Evolutionary conservation across 2,797 vertebrate genomes (phyloP).

Genomic region (Urophycis tenuis): DNA sequence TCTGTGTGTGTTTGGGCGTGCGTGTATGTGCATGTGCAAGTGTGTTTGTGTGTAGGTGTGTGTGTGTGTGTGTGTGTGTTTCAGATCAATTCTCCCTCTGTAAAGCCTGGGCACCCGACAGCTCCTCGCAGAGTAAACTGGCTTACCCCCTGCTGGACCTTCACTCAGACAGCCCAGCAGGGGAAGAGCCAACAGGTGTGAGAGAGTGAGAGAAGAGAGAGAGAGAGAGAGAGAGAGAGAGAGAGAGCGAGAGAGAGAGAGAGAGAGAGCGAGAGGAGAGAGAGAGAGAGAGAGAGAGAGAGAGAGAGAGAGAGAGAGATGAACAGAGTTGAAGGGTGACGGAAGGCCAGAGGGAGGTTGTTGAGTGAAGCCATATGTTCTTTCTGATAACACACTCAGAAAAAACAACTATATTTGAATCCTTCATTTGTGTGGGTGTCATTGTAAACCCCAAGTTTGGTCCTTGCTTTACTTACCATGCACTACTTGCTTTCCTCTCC

Average conservation of each 20-base stretch:
- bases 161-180: slow-evolving; percentile 23
- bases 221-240: slow-evolving; percentile 16
- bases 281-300: no score
- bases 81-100: no score
- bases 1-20: slow-evolving; percentile 12
- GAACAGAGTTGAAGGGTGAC: neutral
- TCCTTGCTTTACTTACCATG: neutral
- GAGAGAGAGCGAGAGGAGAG: no score
- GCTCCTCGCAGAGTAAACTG: slow-evolving; percentile 15
- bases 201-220: slow-evolving; percentile 4
- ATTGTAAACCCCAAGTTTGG: neutral
- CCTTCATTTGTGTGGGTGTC: neutral
- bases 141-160: slow-evolving; percentile 32
- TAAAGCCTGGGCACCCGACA: no score
- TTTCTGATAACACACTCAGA: neutral
- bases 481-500: neutral
- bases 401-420: neutral
- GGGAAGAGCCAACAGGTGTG: neutral
- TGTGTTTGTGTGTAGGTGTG: neutral
- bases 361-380: neutral
- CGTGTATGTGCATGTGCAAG: neutral
- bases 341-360: neutral
- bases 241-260: neutral
- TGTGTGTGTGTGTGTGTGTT: neutral
- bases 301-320: neutral